A percentile compares a stretch with the other conserved stretches of the same genome.
Evolutionary conservation across 1,140 invertebrate species (phyloP).

Genomic region (Teleopsis dalmanni): DNA sequence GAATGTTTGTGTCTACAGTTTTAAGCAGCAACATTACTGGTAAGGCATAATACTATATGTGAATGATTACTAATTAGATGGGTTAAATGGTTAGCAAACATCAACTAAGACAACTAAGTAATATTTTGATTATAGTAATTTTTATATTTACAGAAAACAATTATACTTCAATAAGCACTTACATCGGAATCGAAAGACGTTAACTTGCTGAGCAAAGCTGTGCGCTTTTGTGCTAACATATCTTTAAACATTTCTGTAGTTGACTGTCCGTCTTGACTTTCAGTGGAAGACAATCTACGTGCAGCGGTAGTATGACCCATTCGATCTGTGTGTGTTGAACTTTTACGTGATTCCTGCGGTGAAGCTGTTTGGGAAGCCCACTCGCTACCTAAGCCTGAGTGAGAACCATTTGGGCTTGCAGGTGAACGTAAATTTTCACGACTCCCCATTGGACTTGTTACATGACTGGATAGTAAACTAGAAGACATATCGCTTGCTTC

Average conservation of each 20-base stretch:
- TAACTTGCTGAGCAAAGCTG: conserved; percentile 75
- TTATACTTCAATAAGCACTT: too few relatives aligned
- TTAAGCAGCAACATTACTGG: too few relatives aligned
- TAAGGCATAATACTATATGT: too few relatives aligned
- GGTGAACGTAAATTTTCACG: conserved; percentile 64
- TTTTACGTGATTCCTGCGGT: conserved; percentile 42
- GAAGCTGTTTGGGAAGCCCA: conserved; percentile 40
- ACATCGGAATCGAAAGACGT: conserved; percentile 86
- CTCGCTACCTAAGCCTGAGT: conserved; percentile 36
- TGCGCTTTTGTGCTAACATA: conserved; percentile 79
- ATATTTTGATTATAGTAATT: too few relatives aligned
- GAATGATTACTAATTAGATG: too few relatives aligned
- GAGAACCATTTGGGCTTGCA: conserved; percentile 32
- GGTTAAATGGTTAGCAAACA: too few relatives aligned
- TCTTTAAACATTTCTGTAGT: conserved; percentile 81
- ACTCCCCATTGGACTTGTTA: conserved; percentile 68
- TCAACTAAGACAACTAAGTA: too few relatives aligned
- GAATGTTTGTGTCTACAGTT: too few relatives aligned
- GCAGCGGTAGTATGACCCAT: conserved; percentile 10
- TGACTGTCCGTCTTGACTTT: conserved; percentile 57
- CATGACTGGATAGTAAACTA: conserved; percentile 38
- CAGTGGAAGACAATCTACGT: conserved; percentile 31
- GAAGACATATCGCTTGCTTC: conserved; percentile 52
- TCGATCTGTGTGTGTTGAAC: conserved; percentile 33
- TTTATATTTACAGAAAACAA: too few relatives aligned